Base-by-base conservation (phyloP, 2,888 invertebrate species). In the Leuctra nigra region DNA sequence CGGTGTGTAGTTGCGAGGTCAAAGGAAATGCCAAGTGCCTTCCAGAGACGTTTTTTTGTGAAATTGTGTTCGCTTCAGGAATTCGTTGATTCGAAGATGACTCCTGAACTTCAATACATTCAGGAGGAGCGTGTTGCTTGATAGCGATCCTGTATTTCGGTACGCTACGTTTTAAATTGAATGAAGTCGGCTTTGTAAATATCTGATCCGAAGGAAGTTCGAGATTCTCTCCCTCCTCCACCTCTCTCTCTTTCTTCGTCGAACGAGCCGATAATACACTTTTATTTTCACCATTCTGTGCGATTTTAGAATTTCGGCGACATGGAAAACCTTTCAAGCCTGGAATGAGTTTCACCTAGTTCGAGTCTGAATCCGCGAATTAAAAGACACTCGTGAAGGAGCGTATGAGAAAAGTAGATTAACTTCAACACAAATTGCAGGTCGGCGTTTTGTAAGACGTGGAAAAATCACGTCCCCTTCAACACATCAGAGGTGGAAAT, bases 161-260 rank as follows among this genome's bases (percentile, higher is more conserved):
- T 35, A 50, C 50, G 22, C 33, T 50, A 35, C 44, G 33, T 50
- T 50, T 35, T 50, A 33, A 35, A 50, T 50, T 50, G 50, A 50
- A 50, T 50, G 50, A 50, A 50, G 13, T 35, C 16, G 33, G 33
- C 33, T 29, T 35, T 33, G 33, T 20, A 50, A 50, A 50, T 50
- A 35, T 50, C 50, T 50, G 35, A 50, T 50, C 33, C 50, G 20
- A 16, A 16, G 23, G 44, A 9, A 44, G 22, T n/a, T 23, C 44
- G 16, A 23, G 44, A 11, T 44, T n/a, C 39, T 29, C 41, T 41
- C 41, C 20, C 16, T 16, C 41, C 18, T 16, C 20, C 11, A 18
- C 41, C 41, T 16, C 4, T 18, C 50, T 48, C 29, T 33, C 33
- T 20, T 22, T 22, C 25, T 14, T 25, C n/a, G 16, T 25, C 29